Evolutionary conservation across 2,113 vertebrate genomes (phyloP).

Genomic region (Narcine bancroftii): DNA sequence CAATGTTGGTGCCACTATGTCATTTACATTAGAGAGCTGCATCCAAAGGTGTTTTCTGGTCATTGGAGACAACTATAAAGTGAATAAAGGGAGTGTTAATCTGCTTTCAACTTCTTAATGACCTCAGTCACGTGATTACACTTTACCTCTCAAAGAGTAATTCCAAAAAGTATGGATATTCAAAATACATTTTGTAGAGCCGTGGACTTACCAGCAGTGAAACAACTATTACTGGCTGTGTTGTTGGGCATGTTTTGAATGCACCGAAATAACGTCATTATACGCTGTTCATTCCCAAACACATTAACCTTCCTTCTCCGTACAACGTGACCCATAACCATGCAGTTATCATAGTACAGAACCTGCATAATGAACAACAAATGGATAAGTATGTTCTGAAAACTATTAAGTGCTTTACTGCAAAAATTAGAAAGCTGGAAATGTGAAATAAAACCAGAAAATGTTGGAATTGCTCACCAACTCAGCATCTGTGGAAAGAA

Average conservation of each 20-base stretch:
- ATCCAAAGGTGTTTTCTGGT: neutral
- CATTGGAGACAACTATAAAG: neutral
- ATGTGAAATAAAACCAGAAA: too few relatives aligned
- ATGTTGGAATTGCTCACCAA: too few relatives aligned
- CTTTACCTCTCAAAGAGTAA: neutral
- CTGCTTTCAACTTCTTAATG: neutral
- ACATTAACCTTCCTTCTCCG: conserved; percentile 13
- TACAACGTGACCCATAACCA: conserved; percentile 32
- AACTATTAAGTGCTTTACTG: neutral
- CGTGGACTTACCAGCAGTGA: conserved; percentile 24
- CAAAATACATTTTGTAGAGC: neutral
- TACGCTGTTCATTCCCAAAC: neutral
- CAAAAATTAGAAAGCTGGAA: too few relatives aligned
- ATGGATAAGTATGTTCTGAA: neutral
- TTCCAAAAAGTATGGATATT: neutral
- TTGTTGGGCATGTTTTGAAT: conserved; percentile 35
- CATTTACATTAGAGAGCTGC: neutral
- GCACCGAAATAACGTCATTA: conserved; percentile 23
- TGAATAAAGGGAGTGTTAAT: neutral
- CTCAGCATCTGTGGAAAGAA: too few relatives aligned
- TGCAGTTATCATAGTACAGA: conserved; percentile 35
- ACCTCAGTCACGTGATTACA: neutral
- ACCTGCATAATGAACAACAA: neutral
- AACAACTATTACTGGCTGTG: conserved; percentile 30
- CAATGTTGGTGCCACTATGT: neutral